Conservation (phyloP, 2,888 invertebrate species). For the Drosophila recens region DNA sequence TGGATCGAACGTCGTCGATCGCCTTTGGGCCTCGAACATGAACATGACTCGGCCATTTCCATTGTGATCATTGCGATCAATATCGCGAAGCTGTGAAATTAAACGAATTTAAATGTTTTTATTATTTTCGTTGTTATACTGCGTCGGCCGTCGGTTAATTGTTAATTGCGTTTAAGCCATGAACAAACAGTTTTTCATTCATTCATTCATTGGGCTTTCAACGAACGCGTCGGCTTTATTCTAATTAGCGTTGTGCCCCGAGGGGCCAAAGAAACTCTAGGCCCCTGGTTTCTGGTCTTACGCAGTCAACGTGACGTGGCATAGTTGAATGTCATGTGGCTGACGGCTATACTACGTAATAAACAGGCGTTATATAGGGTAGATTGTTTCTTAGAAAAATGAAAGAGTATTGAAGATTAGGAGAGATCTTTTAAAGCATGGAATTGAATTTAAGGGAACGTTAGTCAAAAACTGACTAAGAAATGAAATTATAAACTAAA, state of each 20-base stretch:
- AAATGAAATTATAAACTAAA: no score
- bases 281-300: conserved; percentile 72
- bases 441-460: no score
- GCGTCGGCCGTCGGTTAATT: conserved; percentile 28
- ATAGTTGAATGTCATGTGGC: conserved; percentile 38
- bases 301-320: conserved; percentile 69
- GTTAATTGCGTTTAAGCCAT: conserved; percentile 70
- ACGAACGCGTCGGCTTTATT: conserved; percentile 65
- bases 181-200: conserved; percentile 68
- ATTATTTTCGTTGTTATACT: conserved; percentile 7
- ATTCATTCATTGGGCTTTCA: conserved; percentile 16
- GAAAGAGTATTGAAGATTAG: background rate
- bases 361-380: background rate
- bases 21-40: conserved; percentile 41
- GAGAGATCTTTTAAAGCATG: background rate
- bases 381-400: background rate
- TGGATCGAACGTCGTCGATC: background rate
- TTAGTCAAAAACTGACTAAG: no score
- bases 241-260: conserved; percentile 77
- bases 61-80: conserved; percentile 42
- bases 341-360: conserved; percentile 13
- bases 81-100: conserved; percentile 64
- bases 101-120: conserved; percentile 69
- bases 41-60: conserved; percentile 65
- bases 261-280: conserved; percentile 40